Percentiles rank a stretch among this genome's conserved stretches.
phyloP scores from a whole-genome alignment of 2,888 invertebrate species.

The Folsomia manolachei region DNA sequence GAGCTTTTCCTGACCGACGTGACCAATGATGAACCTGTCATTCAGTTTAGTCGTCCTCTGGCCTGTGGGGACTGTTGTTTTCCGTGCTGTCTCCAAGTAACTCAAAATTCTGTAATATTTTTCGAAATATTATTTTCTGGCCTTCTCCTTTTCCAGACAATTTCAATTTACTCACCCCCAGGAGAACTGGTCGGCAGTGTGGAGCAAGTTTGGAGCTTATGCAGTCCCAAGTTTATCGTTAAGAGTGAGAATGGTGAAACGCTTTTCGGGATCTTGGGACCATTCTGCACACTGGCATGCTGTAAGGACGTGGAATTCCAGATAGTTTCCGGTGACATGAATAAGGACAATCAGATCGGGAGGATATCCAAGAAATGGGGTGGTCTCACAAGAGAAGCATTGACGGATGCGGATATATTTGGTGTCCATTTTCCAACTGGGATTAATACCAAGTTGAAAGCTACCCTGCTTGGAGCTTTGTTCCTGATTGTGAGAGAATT shows the following conservation, averaged over 20 bases:
- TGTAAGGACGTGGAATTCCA: constrained; percentile 56
- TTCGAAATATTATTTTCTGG: not conserved
- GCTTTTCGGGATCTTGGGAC: constrained; percentile 53
- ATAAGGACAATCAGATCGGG: not conserved
- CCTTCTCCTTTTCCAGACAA: constrained; percentile 30
- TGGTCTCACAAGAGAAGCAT: not conserved
- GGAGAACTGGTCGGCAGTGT: not conserved
- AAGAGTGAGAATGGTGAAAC: constrained; percentile 52
- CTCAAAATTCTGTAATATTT: not conserved
- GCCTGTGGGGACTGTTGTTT: constrained; percentile 55
- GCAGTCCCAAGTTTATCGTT: constrained; percentile 41
- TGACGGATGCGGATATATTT: constrained; percentile 11
- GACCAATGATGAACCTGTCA: constrained; percentile 54
- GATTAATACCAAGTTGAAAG: constrained; percentile 11
- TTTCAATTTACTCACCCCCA: constrained; percentile 52
- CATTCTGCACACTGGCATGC: constrained; percentile 54
- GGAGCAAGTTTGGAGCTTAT: constrained; percentile 10
- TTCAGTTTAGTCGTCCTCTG: constrained; percentile 56
- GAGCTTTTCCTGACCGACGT: constrained; percentile 57
- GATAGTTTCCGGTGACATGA: constrained; percentile 26
- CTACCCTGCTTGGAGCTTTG: constrained; percentile 13
- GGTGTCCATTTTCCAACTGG: not conserved
- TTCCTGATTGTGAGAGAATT: constrained; percentile 13
- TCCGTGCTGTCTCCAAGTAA: constrained; percentile 56
- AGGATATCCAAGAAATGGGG: constrained; percentile 14